Evolutionary conservation across 2,113 vertebrate genomes (phyloP).

Genomic region (Thunnus thynnus): DNA sequence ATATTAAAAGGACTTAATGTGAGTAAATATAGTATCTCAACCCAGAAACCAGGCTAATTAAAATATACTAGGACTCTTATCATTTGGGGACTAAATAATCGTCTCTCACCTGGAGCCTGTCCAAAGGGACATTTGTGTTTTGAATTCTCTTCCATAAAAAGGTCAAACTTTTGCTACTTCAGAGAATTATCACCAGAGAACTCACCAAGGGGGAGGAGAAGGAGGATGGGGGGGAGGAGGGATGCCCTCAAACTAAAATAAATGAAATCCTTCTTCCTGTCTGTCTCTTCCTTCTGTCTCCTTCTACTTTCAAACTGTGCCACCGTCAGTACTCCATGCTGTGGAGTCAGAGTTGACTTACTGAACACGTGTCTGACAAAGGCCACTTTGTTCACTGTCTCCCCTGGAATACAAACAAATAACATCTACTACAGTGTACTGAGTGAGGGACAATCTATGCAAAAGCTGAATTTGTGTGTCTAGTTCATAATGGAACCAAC

Average conservation of each 20-base stretch:
- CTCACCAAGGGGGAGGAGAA: background rate
- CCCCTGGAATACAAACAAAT: background rate
- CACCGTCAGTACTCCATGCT: background rate
- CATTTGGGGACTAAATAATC: conserved; percentile 55
- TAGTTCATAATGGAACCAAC: background rate
- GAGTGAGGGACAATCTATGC: no score
- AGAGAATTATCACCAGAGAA: conserved; percentile 8
- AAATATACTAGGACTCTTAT: conserved; percentile 51
- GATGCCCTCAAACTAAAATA: background rate
- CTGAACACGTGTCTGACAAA: conserved; percentile 9
- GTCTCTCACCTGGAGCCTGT: conserved; percentile 56
- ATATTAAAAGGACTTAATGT: conserved; percentile 30
- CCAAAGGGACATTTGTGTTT: conserved; percentile 31
- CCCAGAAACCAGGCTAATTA: conserved; percentile 71
- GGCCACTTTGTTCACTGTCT: background rate
- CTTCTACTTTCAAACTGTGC: conserved; percentile 8
- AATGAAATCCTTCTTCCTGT: conserved; percentile 17
- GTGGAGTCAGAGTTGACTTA: background rate
- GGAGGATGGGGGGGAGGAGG: background rate
- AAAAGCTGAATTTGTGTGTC: no score
- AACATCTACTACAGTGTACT: background rate
- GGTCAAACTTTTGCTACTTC: conserved; percentile 14
- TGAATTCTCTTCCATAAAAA: conserved; percentile 10
- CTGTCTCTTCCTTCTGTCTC: background rate
- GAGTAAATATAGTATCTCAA: conserved; percentile 68